phyloP scores from a whole-genome alignment of 2,888 invertebrate genomes.

The Oxytorus armatus region DNA sequence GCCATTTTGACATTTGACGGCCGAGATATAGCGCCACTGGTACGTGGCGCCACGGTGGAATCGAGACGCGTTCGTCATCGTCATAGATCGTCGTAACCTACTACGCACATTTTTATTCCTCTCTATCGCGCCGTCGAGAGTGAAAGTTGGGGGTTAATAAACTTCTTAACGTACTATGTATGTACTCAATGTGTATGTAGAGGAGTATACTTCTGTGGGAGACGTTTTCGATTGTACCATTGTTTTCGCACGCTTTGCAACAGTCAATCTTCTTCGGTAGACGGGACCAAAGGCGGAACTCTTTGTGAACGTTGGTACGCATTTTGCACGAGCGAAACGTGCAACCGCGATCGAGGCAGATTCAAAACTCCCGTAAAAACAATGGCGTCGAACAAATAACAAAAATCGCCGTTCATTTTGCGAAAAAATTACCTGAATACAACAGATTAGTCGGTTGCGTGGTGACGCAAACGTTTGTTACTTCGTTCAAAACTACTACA shows the following conservation, averaged over 20 bases:
- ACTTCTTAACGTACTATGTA: slow-evolving; percentile 14
- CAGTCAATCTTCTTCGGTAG: slow-evolving; percentile 66
- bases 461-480: too few relatives aligned
- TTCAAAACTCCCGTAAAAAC: background rate
- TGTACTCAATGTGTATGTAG: background rate
- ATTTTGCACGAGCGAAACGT: background rate
- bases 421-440: too few relatives aligned
- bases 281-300: slow-evolving; percentile 57
- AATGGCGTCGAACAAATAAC: too few relatives aligned
- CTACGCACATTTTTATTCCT: slow-evolving; percentile 32
- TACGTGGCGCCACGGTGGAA: slow-evolving; percentile 20
- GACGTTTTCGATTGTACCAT: slow-evolving; percentile 69
- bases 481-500: too few relatives aligned
- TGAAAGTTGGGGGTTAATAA: slow-evolving; percentile 58
- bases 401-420: too few relatives aligned
- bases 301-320: slow-evolving; percentile 46
- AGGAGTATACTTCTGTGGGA: slow-evolving; percentile 57
- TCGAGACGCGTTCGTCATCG: slow-evolving; percentile 37
- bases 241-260: slow-evolving; percentile 65
- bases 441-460: too few relatives aligned
- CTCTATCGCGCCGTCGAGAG: slow-evolving; percentile 40
- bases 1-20: background rate
- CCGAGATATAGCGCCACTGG: slow-evolving; percentile 5
- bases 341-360: too few relatives aligned
- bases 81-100: slow-evolving; percentile 36